A percentile compares a stretch with the other conserved stretches of the same genome.
Conservation (phyloP, 2,888 invertebrate species). For the Volucella inflata region DNA sequence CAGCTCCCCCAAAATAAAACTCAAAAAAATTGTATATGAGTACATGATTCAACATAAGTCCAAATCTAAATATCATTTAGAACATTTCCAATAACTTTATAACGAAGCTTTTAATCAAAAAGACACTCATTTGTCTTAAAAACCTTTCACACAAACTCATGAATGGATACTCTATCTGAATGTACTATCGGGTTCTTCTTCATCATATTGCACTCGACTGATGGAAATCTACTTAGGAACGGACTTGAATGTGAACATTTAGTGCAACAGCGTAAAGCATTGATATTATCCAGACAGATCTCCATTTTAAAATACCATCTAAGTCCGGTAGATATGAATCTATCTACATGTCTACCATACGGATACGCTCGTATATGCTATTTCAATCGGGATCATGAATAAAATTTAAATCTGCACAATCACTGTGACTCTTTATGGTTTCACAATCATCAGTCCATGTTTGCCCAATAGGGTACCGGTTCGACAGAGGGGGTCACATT, state of each 20-base stretch:
- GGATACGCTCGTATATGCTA: neutral
- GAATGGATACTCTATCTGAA: too few relatives aligned
- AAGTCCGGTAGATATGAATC: conserved; percentile 12
- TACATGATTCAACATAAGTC: too few relatives aligned
- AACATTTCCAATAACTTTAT: too few relatives aligned
- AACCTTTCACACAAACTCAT: too few relatives aligned
- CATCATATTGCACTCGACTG: neutral
- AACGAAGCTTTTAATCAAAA: too few relatives aligned
- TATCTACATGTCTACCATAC: conserved; percentile 6
- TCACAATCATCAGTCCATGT: conserved; percentile 51
- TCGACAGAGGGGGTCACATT: conserved; percentile 14
- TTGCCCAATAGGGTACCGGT: conserved; percentile 48
- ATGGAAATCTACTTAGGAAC: neutral
- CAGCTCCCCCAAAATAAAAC: too few relatives aligned
- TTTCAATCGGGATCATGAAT: neutral
- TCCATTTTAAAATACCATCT: conserved; percentile 28
- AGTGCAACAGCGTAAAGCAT: conserved; percentile 12
- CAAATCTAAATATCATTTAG: too few relatives aligned
- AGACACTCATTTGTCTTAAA: too few relatives aligned
- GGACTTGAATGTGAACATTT: neutral
- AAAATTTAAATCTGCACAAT: conserved; percentile 8
- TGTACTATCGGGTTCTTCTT: neutral
- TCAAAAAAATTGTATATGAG: too few relatives aligned
- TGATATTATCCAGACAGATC: conserved; percentile 35
- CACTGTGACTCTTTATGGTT: conserved; percentile 37